Evolutionary conservation across 2,113 vertebrate species (phyloP), one percentile per base, ranked within the genome.

Genomic region (Myotis davidii): DNA sequence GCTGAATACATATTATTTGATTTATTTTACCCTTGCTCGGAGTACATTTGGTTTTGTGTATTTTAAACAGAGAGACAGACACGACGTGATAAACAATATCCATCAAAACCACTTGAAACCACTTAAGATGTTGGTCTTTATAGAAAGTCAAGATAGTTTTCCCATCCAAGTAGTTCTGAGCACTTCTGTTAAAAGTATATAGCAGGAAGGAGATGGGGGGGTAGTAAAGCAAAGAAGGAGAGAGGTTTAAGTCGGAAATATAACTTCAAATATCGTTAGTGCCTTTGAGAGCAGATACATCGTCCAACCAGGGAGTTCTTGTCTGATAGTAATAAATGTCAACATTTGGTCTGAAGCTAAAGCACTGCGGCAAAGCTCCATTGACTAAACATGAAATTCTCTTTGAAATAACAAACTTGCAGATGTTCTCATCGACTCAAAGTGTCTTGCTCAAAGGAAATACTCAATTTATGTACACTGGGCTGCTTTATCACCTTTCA

Each of bases 21-120:
- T 95, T 97, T 97, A 52, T 94, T 95, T 96, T 79, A 52, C 29
- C 94, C 2, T 86, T 86, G 97, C 73, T 52, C 29, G 0, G 84
- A 86, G 37, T 69, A 27, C 29, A 86, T 90, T 97, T 98, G 61
- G 4, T 96, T 97, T 79, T 94, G 88, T 70, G 12, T 97, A 21
- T 90, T 97, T 96, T 69, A 86, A 88, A 93, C 54, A 85, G 65
- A 95, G 69, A 94, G 17, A 86, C 54, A 96, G 48, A 94, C 93
- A 94, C 72, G 9, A 34, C 23, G 96, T 93, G n/a, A 81, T 84
- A 85, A 96, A 95, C 52, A 12, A 56, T 39, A 97, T 94, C 65
- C 73, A 85, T 42, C 70, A 90, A 93, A 98, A 94, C 69, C 97
- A 70, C 20, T 89, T 97, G 93, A 94, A 97, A 92, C 45, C 48